Conservation (phyloP, 1,140 invertebrate genomes). For the Rhizoglyphus robini region DNA sequence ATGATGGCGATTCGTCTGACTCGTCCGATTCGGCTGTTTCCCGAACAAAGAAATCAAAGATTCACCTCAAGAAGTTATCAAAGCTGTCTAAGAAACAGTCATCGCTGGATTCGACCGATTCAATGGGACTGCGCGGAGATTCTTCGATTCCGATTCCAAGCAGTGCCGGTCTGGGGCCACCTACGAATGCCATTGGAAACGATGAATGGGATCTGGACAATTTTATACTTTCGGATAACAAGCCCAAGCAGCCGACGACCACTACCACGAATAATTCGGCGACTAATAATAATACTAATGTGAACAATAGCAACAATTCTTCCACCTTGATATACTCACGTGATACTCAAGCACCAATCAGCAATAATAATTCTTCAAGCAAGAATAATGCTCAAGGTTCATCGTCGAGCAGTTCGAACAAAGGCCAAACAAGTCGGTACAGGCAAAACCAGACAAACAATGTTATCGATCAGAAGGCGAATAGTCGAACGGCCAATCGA, state of each 20-base stretch:
- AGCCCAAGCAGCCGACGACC: neutral
- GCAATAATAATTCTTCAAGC: neutral
- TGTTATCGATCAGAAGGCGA: neutral
- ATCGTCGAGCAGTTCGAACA: neutral
- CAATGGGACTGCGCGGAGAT: neutral
- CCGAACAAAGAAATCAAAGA: neutral
- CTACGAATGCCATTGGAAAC: neutral
- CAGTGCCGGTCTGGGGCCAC: neutral
- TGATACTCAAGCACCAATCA: neutral
- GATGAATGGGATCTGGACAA: neutral
- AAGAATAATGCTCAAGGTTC: neutral
- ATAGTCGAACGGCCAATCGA: neutral
- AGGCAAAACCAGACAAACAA: neutral
- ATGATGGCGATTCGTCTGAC: neutral
- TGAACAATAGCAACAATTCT: neutral
- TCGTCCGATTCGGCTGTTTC: neutral
- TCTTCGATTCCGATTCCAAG: neutral
- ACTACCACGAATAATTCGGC: conserved; percentile 1
- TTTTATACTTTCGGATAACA: neutral
- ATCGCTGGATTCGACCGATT: neutral
- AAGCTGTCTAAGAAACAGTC: neutral
- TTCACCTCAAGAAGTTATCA: neutral
- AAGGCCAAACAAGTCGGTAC: neutral
- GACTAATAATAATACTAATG: conserved; percentile 3
- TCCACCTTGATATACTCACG: neutral